These are phyloP conservation scores for Pissodes strobi DNA, from an alignment of 1,140 invertebrate species.

Conservation along the genomic window DNA sequence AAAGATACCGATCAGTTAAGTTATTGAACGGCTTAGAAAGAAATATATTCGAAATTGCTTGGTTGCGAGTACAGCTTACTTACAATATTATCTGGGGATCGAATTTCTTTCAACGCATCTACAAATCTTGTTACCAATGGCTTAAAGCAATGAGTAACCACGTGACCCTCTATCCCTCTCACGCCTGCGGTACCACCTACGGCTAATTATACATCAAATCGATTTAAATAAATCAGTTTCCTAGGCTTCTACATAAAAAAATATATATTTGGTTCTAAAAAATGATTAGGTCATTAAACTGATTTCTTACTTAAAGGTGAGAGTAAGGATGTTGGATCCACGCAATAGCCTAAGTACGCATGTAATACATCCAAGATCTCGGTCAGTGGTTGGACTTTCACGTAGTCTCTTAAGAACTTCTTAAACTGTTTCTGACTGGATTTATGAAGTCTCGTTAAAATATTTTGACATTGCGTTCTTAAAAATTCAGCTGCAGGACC, in stretches of 20 bases:
- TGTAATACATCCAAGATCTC: slow-evolving; percentile 95
- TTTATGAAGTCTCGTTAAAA: slow-evolving; percentile 75
- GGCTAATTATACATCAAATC: slow-evolving; percentile 69
- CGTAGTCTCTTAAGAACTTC: slow-evolving; percentile 77
- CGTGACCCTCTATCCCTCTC: slow-evolving; percentile 82
- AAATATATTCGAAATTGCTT: neutral
- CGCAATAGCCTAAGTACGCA: slow-evolving; percentile 92
- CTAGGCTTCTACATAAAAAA: neutral
- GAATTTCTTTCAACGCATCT: slow-evolving; percentile 79
- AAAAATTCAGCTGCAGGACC: slow-evolving; percentile 88
- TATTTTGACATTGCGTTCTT: slow-evolving; percentile 83
- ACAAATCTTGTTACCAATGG: slow-evolving; percentile 86
- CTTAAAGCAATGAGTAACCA: slow-evolving; percentile 87
- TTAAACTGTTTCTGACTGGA: slow-evolving; percentile 74
- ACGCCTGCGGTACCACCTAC: slow-evolving; percentile 67
- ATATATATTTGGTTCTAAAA: slow-evolving; percentile 55
- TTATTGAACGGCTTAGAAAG: no score
- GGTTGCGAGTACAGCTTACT: slow-evolving; percentile 58
- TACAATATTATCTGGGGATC: slow-evolving; percentile 90
- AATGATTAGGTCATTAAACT: neutral
- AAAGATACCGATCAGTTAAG: no score
- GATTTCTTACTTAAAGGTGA: slow-evolving; percentile 79
- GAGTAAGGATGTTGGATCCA: slow-evolving; percentile 81
- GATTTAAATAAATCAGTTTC: neutral
- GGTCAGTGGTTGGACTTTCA: slow-evolving; percentile 73